These are phyloP conservation scores for Augochlora pura DNA, from an alignment of 1,140 invertebrate genomes.

Conservation along the genomic window DNA sequence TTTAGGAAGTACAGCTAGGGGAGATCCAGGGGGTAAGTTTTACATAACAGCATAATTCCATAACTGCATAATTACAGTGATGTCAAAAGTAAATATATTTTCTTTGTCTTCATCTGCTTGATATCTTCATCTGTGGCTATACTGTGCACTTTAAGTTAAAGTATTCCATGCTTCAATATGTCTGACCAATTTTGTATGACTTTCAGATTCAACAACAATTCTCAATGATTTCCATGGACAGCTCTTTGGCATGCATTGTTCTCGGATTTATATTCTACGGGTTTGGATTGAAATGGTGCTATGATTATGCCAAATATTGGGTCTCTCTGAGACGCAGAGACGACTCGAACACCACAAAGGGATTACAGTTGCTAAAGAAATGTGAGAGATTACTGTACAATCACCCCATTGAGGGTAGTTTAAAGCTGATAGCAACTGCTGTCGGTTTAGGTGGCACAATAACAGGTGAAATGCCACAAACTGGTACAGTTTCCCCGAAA, in stretches of 20 bases:
- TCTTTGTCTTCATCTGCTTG: too few species aligned
- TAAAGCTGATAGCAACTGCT: slow-evolving; percentile 71
- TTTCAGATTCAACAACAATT: not conserved
- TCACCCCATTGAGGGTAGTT: slow-evolving; percentile 69
- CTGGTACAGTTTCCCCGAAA: slow-evolving; percentile 67
- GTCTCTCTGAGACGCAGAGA: slow-evolving; percentile 53
- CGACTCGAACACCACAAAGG: slow-evolving; percentile 39
- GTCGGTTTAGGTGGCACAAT: slow-evolving; percentile 69
- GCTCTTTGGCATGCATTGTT: slow-evolving; percentile 62
- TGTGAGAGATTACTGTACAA: slow-evolving; percentile 60
- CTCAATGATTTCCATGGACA: slow-evolving; percentile 40
- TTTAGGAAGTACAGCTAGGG: not conserved
- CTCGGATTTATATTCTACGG: slow-evolving; percentile 70
- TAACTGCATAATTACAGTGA: not conserved
- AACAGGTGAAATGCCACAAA: slow-evolving; percentile 61
- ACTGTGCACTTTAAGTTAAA: not conserved
- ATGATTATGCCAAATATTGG: slow-evolving; percentile 71
- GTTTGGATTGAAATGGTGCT: slow-evolving; percentile 74
- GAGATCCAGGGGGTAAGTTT: not conserved
- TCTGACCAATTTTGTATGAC: not conserved
- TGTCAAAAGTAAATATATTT: not conserved
- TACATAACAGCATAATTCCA: not conserved
- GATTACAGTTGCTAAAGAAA: slow-evolving; percentile 40
- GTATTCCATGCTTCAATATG: not conserved
- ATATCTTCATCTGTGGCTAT: not conserved